A percentile compares a stretch with the other conserved stretches of the same genome.
phyloP scores from a whole-genome alignment of 1,140 invertebrate genomes.

The Ptiloglossa arizonensis region DNA sequence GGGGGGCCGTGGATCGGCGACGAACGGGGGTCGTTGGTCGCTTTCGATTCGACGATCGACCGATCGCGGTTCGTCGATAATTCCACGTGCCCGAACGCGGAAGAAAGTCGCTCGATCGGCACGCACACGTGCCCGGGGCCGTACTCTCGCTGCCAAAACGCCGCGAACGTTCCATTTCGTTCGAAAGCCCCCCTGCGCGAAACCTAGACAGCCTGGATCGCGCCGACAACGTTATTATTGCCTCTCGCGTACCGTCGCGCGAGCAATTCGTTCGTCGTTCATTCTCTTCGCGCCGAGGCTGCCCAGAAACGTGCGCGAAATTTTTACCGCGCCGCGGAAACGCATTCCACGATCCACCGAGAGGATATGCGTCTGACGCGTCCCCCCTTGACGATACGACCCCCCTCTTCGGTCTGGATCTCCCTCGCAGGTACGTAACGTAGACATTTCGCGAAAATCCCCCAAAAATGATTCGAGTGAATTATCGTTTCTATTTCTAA shows the following conservation, averaged over 20 bases:
- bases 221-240: slow-evolving; percentile 6
- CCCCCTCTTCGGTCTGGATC: too few species aligned
- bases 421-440: too few species aligned
- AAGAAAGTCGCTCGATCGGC: background rate
- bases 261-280: background rate
- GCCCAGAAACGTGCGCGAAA: background rate
- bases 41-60: background rate
- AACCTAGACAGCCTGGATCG: background rate
- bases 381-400: background rate
- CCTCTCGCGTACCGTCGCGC: background rate
- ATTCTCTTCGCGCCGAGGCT: too few species aligned
- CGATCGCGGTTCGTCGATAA: background rate
- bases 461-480: too few species aligned
- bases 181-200: too few species aligned
- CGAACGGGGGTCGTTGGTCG: background rate
- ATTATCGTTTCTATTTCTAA: too few species aligned
- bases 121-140: background rate
- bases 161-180: background rate
- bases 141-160: slow-evolving; percentile 1
- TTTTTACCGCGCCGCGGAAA: background rate
- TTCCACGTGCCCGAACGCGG: too few species aligned
- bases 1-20: background rate
- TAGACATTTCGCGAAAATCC: too few species aligned
- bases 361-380: background rate
- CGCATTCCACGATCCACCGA: too few species aligned